These are phyloP conservation scores for Platygyra sinensis DNA, from an alignment of 64 coral and sea anemone species.

Conservation along the genomic window DNA sequence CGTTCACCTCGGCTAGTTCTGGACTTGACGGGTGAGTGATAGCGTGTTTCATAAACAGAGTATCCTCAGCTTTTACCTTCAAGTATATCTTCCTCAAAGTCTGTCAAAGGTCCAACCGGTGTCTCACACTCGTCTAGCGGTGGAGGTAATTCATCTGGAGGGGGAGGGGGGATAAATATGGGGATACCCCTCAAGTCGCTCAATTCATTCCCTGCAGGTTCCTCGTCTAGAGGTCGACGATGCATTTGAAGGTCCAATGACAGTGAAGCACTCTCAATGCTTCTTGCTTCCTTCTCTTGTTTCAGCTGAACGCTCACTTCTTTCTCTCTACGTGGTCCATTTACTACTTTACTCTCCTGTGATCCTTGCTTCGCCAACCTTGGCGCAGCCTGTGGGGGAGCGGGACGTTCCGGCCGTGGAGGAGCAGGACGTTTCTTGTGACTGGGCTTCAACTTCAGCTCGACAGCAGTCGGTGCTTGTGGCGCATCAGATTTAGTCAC, in stretches of 20 bases:
- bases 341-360: not conserved
- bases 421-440: conserved; percentile 38
- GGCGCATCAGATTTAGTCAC: not conserved
- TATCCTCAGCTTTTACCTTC: not conserved
- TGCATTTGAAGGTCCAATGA: not conserved
- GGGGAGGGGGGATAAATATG: conserved; percentile 43
- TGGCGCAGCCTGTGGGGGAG: not conserved
- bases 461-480: not conserved
- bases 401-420: not conserved
- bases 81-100: conserved; percentile 18
- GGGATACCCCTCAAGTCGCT: conserved; percentile 18
- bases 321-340: not conserved
- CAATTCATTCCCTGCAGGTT: not conserved
- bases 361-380: not conserved
- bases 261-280: not conserved
- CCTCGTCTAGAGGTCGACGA: not conserved
- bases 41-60: no score
- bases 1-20: no score
- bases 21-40: no score
- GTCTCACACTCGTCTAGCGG: conserved; percentile 64
- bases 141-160: conserved; percentile 56
- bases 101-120: conserved; percentile 57
- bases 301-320: not conserved
- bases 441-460: not conserved
- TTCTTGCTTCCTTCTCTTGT: not conserved